Evolutionary conservation across 2,113 vertebrate species (phyloP).

Genomic region (Salvelinus sp.): DNA sequence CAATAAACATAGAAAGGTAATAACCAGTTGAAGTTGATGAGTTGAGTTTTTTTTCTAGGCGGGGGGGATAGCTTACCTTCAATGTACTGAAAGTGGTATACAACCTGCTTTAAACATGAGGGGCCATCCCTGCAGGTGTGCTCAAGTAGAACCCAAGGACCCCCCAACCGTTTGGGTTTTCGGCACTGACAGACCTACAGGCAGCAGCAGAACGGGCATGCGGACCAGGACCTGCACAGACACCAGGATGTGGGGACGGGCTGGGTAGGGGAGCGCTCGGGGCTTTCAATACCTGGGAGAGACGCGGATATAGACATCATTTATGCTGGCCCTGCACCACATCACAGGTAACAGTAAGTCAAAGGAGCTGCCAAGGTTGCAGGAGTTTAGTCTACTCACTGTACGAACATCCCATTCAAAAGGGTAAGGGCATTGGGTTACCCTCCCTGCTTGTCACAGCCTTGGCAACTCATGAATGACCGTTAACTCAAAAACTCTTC

Average conservation of each 20-base stretch:
- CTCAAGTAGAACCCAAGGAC: conserved; percentile 86
- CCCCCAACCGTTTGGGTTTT: conserved; percentile 61
- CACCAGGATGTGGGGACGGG: no score
- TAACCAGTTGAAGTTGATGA: conserved; percentile 66
- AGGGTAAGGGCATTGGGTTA: background rate
- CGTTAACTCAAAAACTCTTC: no score
- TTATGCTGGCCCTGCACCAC: conserved; percentile 83
- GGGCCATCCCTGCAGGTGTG: conserved; percentile 88
- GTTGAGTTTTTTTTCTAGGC: conserved; percentile 38
- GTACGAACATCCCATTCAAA: conserved; percentile 76
- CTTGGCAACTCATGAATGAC: no score
- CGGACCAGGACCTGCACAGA: conserved; percentile 54
- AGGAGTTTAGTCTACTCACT: no score
- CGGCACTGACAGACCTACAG: conserved; percentile 84
- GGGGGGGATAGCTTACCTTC: conserved; percentile 83
- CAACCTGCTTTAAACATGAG: conserved; percentile 92
- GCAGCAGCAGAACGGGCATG: conserved; percentile 86
- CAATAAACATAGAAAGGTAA: no score
- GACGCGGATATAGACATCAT: conserved; percentile 92
- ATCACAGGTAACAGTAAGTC: conserved; percentile 49
- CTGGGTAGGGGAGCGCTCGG: conserved; percentile 20
- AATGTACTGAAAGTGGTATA: conserved; percentile 91
- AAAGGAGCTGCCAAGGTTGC: background rate
- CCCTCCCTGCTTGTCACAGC: no score
- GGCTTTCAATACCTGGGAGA: conserved; percentile 83